Base-by-base conservation (phyloP, 2,113 vertebrate species). In the Malurus melanocephalus region DNA sequence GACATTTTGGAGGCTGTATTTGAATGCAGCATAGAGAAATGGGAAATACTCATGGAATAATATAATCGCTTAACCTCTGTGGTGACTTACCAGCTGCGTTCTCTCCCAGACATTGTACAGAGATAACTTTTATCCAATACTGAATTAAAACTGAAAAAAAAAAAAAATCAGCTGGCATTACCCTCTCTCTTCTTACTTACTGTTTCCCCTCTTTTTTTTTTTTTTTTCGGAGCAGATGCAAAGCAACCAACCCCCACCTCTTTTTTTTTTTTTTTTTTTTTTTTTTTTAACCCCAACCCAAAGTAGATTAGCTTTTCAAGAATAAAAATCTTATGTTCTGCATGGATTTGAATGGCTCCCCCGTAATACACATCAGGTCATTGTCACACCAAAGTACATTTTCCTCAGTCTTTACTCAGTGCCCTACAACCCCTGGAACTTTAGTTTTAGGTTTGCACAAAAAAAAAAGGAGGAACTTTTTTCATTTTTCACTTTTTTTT, bases 291-390 rank as follows among this genome's bases (percentile, higher is more conserved):
- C 5, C 16, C 22, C 28, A 89, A n/a, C 13, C 3, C 48, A 73
- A 72, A 87, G 23, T 21, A 40, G 9, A 13, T 46, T 21, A 51
- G 14, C 43, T 82, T 67, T 65, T 21, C 5, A 51, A 33, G 71
- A 78, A 32, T 22, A 16, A 85, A 59, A 48, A 45, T 59, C 11
- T 67, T 35, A 13, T 0, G 0, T 66, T 86, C 28, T 80, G 8
- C 13, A 2, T 43, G 20, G 38, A 74, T 13, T 19, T 16, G 23
- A 43, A 38, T 78, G 62, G 52, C 17, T 83, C 77, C 9, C 17
- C 33, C 0, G 0, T 57, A 16, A 32, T 67, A n/a, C 11, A 5
- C 2, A 12, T 40, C 40, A 80, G 38, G 11, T 82, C 27, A 18
- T 10, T 91, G 60, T 62, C 40, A 46, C 52, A n/a, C 22, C 11